A percentile compares a stretch with the other conserved stretches of the same genome.
These are phyloP conservation scores for Rutpela maculata DNA, from an alignment of 2,888 invertebrate genomes.

Conservation along the genomic window DNA sequence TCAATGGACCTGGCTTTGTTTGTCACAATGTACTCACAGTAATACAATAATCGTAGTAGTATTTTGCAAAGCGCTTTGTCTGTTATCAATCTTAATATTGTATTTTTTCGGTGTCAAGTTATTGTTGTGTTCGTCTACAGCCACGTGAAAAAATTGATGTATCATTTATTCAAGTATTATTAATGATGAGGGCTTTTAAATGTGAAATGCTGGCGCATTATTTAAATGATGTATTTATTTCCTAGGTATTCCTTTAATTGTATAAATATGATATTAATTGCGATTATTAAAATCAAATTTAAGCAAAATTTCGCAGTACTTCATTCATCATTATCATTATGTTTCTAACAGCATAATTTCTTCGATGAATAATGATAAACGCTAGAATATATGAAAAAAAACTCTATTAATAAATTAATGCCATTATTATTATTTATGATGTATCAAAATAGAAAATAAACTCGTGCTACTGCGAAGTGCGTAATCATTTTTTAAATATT, in stretches of 20 bases:
- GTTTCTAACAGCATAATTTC: not conserved
- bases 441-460: too few relatives aligned
- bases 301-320: not conserved
- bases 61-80: slow-evolving; percentile 44
- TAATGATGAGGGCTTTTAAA: slow-evolving; percentile 25
- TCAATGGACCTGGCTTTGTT: slow-evolving; percentile 34
- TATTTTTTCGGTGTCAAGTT: slow-evolving; percentile 29
- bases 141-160: slow-evolving; percentile 24
- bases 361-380: not conserved
- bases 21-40: slow-evolving; percentile 38
- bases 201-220: not conserved
- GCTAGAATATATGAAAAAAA: not conserved
- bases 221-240: slow-evolving; percentile 8
- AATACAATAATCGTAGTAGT: slow-evolving; percentile 45
- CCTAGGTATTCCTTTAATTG: not conserved
- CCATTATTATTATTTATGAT: too few relatives aligned
- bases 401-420: not conserved
- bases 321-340: not conserved
- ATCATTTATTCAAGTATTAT: slow-evolving; percentile 34
- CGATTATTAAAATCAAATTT: not conserved
- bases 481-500: too few relatives aligned
- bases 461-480: too few relatives aligned
- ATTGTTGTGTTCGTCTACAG: not conserved
- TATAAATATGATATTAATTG: not conserved
- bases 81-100: slow-evolving; percentile 21